phyloP scores from a whole-genome alignment of 2,888 invertebrate species.

The Diarsia mendica region DNA sequence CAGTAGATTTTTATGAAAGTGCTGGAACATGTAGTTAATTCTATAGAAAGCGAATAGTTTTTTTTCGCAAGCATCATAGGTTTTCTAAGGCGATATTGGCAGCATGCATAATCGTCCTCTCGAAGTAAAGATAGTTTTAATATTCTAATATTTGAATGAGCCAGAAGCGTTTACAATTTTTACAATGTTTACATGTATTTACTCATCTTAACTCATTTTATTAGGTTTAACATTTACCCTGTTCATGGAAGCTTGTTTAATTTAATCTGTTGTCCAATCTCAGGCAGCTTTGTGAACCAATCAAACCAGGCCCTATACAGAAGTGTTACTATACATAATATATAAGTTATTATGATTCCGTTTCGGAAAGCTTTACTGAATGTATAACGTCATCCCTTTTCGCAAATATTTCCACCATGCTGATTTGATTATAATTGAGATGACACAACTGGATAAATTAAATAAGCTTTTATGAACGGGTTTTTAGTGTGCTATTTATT shows the following conservation, averaged over 20 bases:
- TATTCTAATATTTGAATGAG: conserved; percentile 9
- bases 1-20: conserved; percentile 5
- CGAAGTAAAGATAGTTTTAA: conserved; percentile 30
- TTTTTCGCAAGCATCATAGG: background rate
- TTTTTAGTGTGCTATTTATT: conserved; percentile 65
- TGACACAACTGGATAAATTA: background rate
- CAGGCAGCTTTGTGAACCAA: background rate
- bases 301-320: background rate
- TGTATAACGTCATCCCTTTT: background rate
- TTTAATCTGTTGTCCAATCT: conserved; percentile 17
- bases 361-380: background rate
- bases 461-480: conserved; percentile 6
- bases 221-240: conserved; percentile 39
- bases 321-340: background rate
- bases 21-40: conserved; percentile 17
- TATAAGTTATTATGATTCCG: background rate
- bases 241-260: background rate
- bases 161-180: conserved; percentile 28
- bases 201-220: conserved; percentile 41
- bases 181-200: conserved; percentile 35
- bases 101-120: conserved; percentile 21
- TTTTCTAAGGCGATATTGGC: conserved; percentile 23
- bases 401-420: background rate
- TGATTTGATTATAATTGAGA: conserved; percentile 1
- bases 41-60: background rate